A percentile compares a stretch with the other conserved stretches of the same genome.
Conservation (phyloP, 64 coral and sea anemone genomes). For the Cladopsammia gracilis region DNA sequence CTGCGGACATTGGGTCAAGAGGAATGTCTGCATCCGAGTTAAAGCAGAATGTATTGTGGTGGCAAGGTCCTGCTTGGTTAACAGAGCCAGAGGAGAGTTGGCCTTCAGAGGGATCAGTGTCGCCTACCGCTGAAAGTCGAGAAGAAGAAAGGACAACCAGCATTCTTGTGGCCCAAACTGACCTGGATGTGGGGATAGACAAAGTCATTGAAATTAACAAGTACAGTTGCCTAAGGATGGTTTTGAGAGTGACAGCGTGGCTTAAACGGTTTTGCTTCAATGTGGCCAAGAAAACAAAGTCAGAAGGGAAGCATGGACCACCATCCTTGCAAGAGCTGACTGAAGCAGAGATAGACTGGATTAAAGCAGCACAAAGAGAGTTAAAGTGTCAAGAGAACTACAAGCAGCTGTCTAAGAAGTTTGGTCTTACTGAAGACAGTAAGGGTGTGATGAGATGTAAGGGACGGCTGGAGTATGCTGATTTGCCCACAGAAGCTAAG, state of each 20-base stretch:
- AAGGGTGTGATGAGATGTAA: slow-evolving; percentile 41
- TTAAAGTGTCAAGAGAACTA: background rate
- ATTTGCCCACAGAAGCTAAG: slow-evolving; percentile 25
- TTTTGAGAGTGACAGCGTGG: slow-evolving; percentile 17
- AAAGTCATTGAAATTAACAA: background rate
- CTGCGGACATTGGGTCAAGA: no score
- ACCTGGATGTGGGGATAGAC: background rate
- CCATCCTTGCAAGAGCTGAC: background rate
- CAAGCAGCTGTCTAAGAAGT: slow-evolving; percentile 33
- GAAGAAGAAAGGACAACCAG: background rate
- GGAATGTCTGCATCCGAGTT: no score
- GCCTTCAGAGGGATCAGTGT: no score
- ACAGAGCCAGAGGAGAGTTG: no score
- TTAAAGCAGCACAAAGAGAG: slow-evolving; percentile 6
- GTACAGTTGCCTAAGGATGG: background rate
- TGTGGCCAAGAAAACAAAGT: background rate
- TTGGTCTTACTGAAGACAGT: slow-evolving; percentile 51
- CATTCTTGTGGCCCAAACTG: background rate
- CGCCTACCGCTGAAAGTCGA: background rate
- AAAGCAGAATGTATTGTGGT: no score
- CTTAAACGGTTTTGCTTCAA: slow-evolving; percentile 1
- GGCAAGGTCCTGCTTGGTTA: no score
- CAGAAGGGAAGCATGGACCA: background rate
- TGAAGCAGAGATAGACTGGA: slow-evolving; percentile 9
- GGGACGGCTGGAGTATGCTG: slow-evolving; percentile 47